Conservation (phyloP, 2,888 invertebrate species). For the Saturnia japonica region DNA sequence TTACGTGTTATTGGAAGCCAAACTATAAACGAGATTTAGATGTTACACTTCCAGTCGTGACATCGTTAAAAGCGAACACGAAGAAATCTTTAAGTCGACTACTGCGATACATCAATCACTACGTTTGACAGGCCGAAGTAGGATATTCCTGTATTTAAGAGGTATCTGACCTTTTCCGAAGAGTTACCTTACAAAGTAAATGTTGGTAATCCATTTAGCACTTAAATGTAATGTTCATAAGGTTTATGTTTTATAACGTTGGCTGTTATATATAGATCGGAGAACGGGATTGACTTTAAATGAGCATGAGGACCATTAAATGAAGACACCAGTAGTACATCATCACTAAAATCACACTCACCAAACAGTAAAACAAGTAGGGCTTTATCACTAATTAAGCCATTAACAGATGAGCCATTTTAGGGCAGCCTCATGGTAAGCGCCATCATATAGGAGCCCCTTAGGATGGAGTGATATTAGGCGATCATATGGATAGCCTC, state of each 20-base stretch:
- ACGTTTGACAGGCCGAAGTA: constrained; percentile 9
- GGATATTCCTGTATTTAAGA: constrained; percentile 14
- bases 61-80: constrained; percentile 11
- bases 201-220: constrained; percentile 12
- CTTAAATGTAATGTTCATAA: neutral
- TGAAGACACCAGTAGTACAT: no score
- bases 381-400: no score
- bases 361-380: no score
- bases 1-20: neutral
- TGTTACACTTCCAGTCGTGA: constrained; percentile 7
- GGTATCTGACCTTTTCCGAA: neutral
- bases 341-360: no score
- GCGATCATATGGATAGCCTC: no score
- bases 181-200: constrained; percentile 10
- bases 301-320: no score
- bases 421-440: no score
- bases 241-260: neutral
- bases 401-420: no score
- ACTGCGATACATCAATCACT: constrained; percentile 6
- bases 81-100: constrained; percentile 14
- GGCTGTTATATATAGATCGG: neutral
- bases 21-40: neutral
- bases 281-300: no score
- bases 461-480: no score
- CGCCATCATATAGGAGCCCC: no score